Evolutionary conservation across 1,140 invertebrate genomes (phyloP), one percentile per base, ranked within the genome.

Genomic region (Leptestheria dahalacensis): DNA sequence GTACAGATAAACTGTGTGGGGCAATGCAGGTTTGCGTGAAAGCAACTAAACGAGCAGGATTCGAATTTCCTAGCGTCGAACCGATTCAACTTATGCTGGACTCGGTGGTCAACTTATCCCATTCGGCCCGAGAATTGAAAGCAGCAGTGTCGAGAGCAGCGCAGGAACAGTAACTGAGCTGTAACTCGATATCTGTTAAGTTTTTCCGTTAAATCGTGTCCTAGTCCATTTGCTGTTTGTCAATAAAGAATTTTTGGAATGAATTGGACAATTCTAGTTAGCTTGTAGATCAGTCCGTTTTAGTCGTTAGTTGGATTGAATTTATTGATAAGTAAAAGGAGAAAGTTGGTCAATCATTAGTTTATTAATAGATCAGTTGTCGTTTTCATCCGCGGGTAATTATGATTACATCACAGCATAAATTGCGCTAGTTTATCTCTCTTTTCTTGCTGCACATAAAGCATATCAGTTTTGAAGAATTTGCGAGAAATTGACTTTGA

Each of bases 31-130:
- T 81, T 18, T 88, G 86, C 4, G 91, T 94, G 1, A 77, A 79
- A 11, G 88, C 90, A 67, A 93, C 90, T 0, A 94, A 94, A 72
- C 82, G 82, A 63, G 91, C 91, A 1, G 90, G 90, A 2, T 77
- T 88, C 47, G 86, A 91, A 71, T 94, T 92, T 69, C 91, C 91
- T 0, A 88, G 85, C 66, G 88, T 91, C 1, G 80, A 78, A 21
- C 88, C 89, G 1, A 88, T 94, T 0, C 88, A 91, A 64, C 87
- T 90, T 63, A 96, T 96, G 91, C 88, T 93, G 1, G 88, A 93
- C 70, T 82, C 87, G 10, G 84, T 94, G 20, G 81, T 86, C 10
- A 83, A 86, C 67, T 83, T 91, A 21, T 89, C 85, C 0, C 81
- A 84, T 68, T 74, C 84, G 56, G 85, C 86, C 0, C 78, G 80